A percentile compares a stretch with the other conserved stretches of the same genome.
phyloP scores from a whole-genome alignment of 2,797 vertebrate genomes.

The Nasua narica region DNA sequence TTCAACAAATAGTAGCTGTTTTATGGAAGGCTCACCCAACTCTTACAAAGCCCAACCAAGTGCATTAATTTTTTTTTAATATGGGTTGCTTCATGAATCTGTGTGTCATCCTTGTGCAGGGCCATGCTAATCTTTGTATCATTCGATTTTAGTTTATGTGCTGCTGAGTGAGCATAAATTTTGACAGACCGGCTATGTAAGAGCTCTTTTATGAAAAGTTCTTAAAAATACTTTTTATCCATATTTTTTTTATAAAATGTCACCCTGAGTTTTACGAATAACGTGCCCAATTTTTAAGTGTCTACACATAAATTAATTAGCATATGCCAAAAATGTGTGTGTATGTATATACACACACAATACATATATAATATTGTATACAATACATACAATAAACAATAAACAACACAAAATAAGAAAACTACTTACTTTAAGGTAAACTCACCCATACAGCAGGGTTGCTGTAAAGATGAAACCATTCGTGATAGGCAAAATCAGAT shows the following conservation, averaged over 20 bases:
- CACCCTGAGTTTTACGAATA: not conserved
- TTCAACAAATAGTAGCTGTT: slow-evolving; percentile 26
- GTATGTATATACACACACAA: not conserved
- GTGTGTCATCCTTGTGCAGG: not conserved
- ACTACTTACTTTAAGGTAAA: not conserved
- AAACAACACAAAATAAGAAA: not conserved
- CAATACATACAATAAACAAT: no score
- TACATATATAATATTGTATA: no score
- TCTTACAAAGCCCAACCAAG: not conserved
- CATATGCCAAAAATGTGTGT: not conserved
- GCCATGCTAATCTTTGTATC: not conserved
- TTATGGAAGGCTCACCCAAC: not conserved
- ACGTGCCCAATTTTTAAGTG: not conserved
- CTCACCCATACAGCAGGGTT: not conserved
- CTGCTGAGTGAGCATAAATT: not conserved
- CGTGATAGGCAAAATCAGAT: not conserved
- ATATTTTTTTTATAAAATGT: not conserved
- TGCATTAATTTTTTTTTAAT: not conserved
- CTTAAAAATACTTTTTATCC: not conserved
- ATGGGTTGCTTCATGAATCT: not conserved
- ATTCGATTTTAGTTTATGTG: not conserved
- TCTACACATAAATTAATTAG: not conserved
- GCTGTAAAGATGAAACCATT: not conserved
- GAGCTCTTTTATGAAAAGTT: not conserved
- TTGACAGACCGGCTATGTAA: not conserved